Base-by-base conservation (phyloP, 2,888 invertebrate genomes). In the Pseudococcus jackbeardsleyi region DNA sequence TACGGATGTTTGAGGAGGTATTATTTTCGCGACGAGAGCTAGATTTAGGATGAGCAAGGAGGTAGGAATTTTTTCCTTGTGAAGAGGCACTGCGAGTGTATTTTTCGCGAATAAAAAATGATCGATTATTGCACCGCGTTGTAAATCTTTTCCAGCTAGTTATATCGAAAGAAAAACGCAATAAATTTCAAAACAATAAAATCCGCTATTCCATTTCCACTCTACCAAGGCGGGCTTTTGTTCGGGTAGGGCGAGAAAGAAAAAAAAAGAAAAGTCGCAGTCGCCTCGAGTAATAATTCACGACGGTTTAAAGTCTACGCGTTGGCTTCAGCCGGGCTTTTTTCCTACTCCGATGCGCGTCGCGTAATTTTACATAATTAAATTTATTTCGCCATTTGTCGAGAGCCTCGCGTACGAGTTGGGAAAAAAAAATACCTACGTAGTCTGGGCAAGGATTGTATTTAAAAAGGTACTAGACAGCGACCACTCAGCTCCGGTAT, bases 171-270 rank as follows among this genome's bases (percentile, higher is more conserved):
- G 68, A 68, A 68, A 77, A 39, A 42, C 39, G 77, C 77, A 77
- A 77, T 77, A 77, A 77, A 77, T 77, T 77, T 77, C 77, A 42
- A 77, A 77, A 77, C 77, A 77, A 77, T 77, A 77, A 77, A 68
- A 77, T 17, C 77, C 77, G 39, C n/a, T 77, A 39, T 77, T 77
- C 77, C 42, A 50, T 64, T 68, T 68, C 15, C 79, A 50, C 48
- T 54, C 48, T 5, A 54, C 54, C 50, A 50, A 54, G n/a, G n/a
- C 54, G 54, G n/a, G n/a, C n/a, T 17, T n/a, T 54, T n/a, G n/a
- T 54, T n/a, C 54, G n/a, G 15, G n/a, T 50, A 22, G 19, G 72
- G 19, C 26, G 46, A 72, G 17, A 64, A 72, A 42, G 42, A 19
- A 64, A 39, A 68, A 86, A 72, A 12, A 54, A 26, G 50, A 86